These are phyloP conservation scores for Magallana angulata DNA, from an alignment of 1,140 invertebrate genomes.

Conservation along the genomic window DNA sequence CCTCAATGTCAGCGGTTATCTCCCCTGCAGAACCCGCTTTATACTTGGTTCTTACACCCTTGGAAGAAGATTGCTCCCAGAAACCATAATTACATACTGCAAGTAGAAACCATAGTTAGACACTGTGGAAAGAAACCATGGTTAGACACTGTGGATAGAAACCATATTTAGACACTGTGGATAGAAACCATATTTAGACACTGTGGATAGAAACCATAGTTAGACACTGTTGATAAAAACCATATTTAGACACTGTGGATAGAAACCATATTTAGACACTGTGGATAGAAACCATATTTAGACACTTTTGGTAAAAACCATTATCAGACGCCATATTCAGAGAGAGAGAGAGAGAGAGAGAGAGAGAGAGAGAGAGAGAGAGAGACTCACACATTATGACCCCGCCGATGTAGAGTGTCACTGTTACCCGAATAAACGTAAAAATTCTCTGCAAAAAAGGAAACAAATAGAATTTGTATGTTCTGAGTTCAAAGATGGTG, in stretches of 20 bases:
- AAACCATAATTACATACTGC: slow-evolving; percentile 94
- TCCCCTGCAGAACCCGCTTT: slow-evolving; percentile 94
- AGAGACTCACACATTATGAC: slow-evolving; percentile 91
- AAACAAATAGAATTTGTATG: too few relatives aligned
- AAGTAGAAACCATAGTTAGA: slow-evolving; percentile 70
- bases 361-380: too few relatives aligned
- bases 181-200: slow-evolving; percentile 92
- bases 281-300: too few relatives aligned
- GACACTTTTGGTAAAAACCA: too few relatives aligned
- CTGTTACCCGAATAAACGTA: slow-evolving; percentile 93
- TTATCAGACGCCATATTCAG: too few relatives aligned
- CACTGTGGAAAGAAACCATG: too few relatives aligned
- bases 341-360: too few relatives aligned
- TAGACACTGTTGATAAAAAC: background rate
- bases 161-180: too few relatives aligned
- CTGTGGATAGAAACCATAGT: slow-evolving; percentile 82
- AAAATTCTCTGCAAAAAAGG: slow-evolving; percentile 84
- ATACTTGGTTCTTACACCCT: slow-evolving; percentile 90
- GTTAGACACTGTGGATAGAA: too few relatives aligned
- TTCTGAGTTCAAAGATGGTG: too few relatives aligned
- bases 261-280: background rate
- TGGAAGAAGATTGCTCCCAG: slow-evolving; percentile 93
- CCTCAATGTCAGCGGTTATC: slow-evolving; percentile 91
- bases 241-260: background rate
- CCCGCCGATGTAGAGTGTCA: slow-evolving; percentile 94